phyloP scores from a whole-genome alignment of 2,113 vertebrate species.

The Pluvialis apricaria region DNA sequence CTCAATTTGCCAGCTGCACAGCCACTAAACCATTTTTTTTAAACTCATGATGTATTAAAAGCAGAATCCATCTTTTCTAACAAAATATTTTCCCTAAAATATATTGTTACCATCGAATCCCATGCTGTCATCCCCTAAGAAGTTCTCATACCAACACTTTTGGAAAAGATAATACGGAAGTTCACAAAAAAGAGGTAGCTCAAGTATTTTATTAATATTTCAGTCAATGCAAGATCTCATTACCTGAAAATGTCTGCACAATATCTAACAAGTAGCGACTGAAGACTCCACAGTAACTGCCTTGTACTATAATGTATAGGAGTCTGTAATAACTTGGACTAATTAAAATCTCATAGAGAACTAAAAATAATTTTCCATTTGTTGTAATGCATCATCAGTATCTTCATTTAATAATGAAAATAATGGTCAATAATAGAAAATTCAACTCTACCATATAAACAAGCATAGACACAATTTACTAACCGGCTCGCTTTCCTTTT shows the following conservation, averaged over 20 bases:
- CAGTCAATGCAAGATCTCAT: background rate
- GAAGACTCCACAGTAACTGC: background rate
- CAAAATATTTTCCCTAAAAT: background rate
- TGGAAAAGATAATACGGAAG: background rate
- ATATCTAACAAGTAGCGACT: background rate
- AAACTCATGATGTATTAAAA: background rate
- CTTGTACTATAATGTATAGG: background rate
- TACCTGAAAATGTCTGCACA: background rate
- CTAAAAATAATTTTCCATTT: background rate
- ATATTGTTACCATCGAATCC: background rate
- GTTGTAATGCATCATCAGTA: background rate
- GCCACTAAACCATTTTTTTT: background rate
- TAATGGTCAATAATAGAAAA: background rate
- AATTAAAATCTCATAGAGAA: background rate
- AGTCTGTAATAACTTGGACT: background rate
- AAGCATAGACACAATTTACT: slow-evolving; percentile 39
- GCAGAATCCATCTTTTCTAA: background rate
- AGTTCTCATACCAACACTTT: background rate
- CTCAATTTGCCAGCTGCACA: background rate
- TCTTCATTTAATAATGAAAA: background rate
- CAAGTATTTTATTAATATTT: background rate
- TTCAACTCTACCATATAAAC: background rate
- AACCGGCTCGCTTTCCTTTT: slow-evolving; percentile 86
- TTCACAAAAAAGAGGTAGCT: background rate
- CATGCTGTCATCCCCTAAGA: background rate